These are phyloP conservation scores for Myotis yumanensis DNA, from an alignment of 2,113 vertebrate genomes.

Conservation along the genomic window DNA sequence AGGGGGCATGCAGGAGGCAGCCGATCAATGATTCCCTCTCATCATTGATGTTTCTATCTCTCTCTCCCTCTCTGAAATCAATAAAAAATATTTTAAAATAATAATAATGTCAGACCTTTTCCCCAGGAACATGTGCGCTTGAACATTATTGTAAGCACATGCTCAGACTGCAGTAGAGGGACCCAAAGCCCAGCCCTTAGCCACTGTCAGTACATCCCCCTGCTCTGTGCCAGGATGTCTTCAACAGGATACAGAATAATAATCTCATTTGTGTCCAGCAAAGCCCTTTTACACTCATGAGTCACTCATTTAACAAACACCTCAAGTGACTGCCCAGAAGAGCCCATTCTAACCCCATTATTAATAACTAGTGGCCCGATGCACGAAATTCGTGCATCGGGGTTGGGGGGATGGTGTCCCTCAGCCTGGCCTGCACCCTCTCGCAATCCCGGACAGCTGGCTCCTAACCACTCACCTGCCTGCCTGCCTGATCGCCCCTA, in stretches of 20 bases:
- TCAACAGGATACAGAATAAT: background rate
- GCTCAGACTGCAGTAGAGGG: background rate
- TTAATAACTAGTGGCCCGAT: too few species aligned
- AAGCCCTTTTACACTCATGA: conserved; percentile 7
- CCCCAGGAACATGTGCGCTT: background rate
- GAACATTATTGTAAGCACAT: background rate
- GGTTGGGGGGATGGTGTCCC: too few species aligned
- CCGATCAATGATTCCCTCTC: background rate
- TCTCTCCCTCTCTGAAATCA: background rate
- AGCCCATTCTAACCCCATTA: conserved; percentile 33
- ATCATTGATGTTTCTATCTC: too few species aligned
- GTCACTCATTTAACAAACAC: conserved; percentile 65
- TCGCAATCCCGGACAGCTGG: too few species aligned
- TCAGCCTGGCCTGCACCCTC: too few species aligned
- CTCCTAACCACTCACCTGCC: too few species aligned
- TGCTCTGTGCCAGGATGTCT: conserved; percentile 10
- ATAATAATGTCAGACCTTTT: background rate
- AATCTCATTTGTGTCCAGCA: conserved; percentile 9
- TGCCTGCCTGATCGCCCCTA: too few species aligned
- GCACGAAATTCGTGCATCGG: too few species aligned
- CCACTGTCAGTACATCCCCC: background rate
- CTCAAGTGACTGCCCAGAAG: conserved; percentile 17
- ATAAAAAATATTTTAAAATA: background rate
- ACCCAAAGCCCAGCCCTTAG: background rate
- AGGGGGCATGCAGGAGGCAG: background rate